These are phyloP conservation scores for Gobio occitaniae DNA, from an alignment of 2,797 vertebrate genomes.

Conservation along the genomic window DNA sequence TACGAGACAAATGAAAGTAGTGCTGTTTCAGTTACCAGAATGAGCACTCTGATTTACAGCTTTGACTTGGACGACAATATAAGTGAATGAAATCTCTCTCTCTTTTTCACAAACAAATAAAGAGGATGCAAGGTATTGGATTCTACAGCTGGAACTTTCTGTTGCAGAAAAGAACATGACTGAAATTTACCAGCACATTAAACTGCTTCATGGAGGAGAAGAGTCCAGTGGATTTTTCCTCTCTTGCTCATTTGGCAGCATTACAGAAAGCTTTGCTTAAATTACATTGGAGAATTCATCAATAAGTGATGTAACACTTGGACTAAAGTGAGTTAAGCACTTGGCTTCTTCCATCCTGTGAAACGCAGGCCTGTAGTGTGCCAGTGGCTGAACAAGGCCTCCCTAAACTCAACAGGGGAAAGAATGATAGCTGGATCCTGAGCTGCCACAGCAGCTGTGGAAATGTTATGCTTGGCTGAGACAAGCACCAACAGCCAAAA, in stretches of 20 bases:
- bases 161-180: neutral
- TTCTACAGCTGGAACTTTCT: neutral
- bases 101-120: neutral
- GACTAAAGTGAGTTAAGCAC: constrained; percentile 26
- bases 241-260: neutral
- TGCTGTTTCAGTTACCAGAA: too few relatives aligned
- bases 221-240: constrained; percentile 22
- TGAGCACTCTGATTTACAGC: neutral
- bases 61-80: neutral
- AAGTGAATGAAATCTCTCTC: neutral
- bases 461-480: constrained; percentile 66
- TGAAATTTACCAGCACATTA: constrained; percentile 22
- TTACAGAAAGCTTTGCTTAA: constrained; percentile 26
- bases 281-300: constrained; percentile 30
- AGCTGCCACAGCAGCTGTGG: constrained; percentile 65
- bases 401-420: constrained; percentile 36
- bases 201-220: neutral
- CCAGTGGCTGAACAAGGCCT: constrained; percentile 14
- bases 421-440: constrained; percentile 49
- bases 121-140: neutral
- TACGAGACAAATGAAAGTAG: too few relatives aligned
- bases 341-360: constrained; percentile 12
- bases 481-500: constrained; percentile 56
- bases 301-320: constrained; percentile 50
- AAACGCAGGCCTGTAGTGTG: constrained; percentile 10